Evolutionary conservation across 2,888 invertebrate genomes (phyloP).

Genomic region (Dione vanillae): DNA sequence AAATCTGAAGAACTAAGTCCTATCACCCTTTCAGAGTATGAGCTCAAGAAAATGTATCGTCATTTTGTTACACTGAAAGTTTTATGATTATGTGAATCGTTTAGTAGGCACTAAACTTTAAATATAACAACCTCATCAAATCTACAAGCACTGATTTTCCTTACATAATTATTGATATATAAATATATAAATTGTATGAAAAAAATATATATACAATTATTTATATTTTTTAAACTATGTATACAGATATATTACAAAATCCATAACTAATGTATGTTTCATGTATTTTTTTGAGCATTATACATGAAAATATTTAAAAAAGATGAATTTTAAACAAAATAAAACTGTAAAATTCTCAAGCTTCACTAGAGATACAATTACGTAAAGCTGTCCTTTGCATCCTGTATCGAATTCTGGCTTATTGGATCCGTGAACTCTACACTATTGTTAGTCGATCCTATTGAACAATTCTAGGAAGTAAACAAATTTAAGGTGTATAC

Average conservation of each 20-base stretch:
- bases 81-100: slow-evolving; percentile 38
- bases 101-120: slow-evolving; percentile 19
- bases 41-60: slow-evolving; percentile 33
- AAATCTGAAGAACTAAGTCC: slow-evolving; percentile 18
- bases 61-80: slow-evolving; percentile 36
- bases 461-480: slow-evolving; percentile 13
- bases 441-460: slow-evolving; percentile 34
- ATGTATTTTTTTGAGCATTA: background rate
- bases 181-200: background rate
- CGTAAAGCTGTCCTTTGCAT: slow-evolving; percentile 36
- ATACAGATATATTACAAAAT: background rate
- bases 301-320: background rate
- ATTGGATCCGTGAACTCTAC: slow-evolving; percentile 50
- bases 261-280: background rate
- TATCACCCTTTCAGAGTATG: slow-evolving; percentile 25
- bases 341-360: background rate
- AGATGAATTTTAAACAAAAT: background rate
- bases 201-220: too few relatives aligned
- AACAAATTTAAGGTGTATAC: slow-evolving; percentile 19
- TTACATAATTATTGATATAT: background rate
- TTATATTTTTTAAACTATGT: too few relatives aligned
- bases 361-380: slow-evolving; percentile 56
- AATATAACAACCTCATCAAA: slow-evolving; percentile 22
- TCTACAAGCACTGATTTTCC: slow-evolving; percentile 19
- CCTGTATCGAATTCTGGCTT: slow-evolving; percentile 37